Evolutionary conservation across 2,113 vertebrate species (phyloP), one percentile per base, ranked within the genome.

Genomic region (Peromyscus californicus): DNA sequence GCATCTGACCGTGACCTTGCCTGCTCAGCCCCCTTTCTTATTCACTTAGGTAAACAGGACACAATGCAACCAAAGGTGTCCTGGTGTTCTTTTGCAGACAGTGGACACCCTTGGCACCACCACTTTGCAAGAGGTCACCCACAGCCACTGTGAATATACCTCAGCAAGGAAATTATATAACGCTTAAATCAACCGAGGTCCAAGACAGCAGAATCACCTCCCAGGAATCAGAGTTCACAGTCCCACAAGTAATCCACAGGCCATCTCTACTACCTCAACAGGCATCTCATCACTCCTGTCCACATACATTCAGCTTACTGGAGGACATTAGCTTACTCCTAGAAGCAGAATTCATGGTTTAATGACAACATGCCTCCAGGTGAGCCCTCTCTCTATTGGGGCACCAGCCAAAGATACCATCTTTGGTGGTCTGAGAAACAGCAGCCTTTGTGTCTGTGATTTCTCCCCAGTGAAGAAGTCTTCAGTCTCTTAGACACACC

Each of bases 251-350:
- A 24, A 24, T 10, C 65, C 94, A 74, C 48, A 67, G 79, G 94
- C 79, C 74, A 15, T 1, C 2, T 79, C 89, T 9, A 11, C 74
- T 93, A 94, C 90, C 94, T 95, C 51, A 74, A 95, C 16, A 95
- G 95, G 84, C 75, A 95, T 95, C 17, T 0, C n/a, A 33, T 15
- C 54, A 75, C 16, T 31, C 22, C 21, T 13, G 24, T 33, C 85
- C 21, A 17, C 9, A 33, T 0, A 24, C 22, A n/a, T 3, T 5
- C 76, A 97, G 72, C 0, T 0, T 36, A 90, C 16, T 69, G 29
- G 42, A 90, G 97, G 97, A 97, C 87, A 94, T 91, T 85, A 97
- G 57, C 0, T 0, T 36, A 92, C 10, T 90, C 96, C 96, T 89
- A 72, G 76, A 45, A 57, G 54, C 33, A 57, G 39, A 75, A 33